Evolutionary conservation across 2,113 vertebrate genomes (phyloP).

Genomic region (Coptodon rendalli): DNA sequence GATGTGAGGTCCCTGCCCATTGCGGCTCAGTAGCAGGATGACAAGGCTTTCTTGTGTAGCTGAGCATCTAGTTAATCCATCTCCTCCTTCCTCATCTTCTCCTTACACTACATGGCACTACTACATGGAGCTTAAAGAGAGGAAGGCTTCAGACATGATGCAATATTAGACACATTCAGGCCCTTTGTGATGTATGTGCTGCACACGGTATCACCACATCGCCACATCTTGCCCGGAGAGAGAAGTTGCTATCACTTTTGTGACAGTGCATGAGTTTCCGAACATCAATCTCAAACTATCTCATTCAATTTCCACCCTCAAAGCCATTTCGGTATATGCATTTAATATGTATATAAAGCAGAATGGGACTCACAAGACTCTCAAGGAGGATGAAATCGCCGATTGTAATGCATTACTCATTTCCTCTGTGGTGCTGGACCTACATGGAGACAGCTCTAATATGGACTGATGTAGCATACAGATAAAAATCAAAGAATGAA

Average conservation of each 20-base stretch:
- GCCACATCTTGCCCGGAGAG: conserved; percentile 1
- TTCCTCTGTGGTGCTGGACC: conserved; percentile 19
- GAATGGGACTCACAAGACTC: neutral
- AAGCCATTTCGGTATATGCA: neutral
- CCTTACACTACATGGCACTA: neutral
- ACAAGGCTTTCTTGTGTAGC: conserved; percentile 28
- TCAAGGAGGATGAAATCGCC: conserved; percentile 25
- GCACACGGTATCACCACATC: neutral
- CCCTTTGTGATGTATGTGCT: conserved; percentile 23
- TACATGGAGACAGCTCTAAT: conserved; percentile 13
- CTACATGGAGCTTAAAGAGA: conserved; percentile 3
- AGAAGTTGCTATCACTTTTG: conserved; percentile 18
- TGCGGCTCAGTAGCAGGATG: neutral
- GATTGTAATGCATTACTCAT: conserved; percentile 20
- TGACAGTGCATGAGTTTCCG: conserved; percentile 24
- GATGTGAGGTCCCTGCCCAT: conserved; percentile 9
- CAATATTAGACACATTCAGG: conserved; percentile 45
- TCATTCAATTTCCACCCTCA: neutral
- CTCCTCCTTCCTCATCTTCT: conserved; percentile 17
- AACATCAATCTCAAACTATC: conserved; percentile 38
- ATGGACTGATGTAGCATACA: conserved; percentile 22
- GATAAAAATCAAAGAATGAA: conserved; percentile 36
- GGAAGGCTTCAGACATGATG: neutral
- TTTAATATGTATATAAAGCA: conserved; percentile 29
- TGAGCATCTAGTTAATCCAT: conserved; percentile 40